A percentile compares a stretch with the other conserved stretches of the same genome.
These are phyloP conservation scores for Leguminivora glycinivorella DNA, from an alignment of 1,140 invertebrate genomes.

Conservation along the genomic window DNA sequence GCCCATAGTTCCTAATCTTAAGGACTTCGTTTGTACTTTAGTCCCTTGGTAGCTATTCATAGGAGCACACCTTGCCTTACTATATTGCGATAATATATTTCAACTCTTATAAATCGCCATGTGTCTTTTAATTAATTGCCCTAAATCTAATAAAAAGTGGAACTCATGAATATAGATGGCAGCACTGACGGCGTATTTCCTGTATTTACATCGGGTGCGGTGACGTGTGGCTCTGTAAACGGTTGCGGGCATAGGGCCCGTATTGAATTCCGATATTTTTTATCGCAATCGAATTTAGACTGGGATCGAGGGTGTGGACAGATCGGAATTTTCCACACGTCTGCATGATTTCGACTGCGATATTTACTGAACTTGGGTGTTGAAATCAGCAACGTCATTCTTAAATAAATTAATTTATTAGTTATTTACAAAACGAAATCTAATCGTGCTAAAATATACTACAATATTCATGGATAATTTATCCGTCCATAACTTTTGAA, in stretches of 20 bases:
- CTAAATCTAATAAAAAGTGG: too few relatives aligned
- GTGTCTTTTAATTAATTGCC: too few relatives aligned
- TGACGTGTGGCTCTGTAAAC: constrained; percentile 20
- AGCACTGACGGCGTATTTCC: constrained; percentile 16
- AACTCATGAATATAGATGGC: constrained; percentile 28
- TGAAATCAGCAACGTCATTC: neutral
- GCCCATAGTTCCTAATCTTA: too few relatives aligned
- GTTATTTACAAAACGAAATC: too few relatives aligned
- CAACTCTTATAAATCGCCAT: too few relatives aligned
- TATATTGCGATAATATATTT: too few relatives aligned
- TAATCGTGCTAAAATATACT: too few relatives aligned
- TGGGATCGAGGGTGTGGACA: constrained; percentile 3
- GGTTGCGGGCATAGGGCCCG: neutral
- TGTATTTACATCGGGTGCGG: constrained; percentile 7
- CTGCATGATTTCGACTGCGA: neutral
- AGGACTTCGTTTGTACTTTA: too few relatives aligned
- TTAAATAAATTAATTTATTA: too few relatives aligned
- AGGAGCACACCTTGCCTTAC: too few relatives aligned
- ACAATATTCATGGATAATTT: neutral
- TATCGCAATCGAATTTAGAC: constrained; percentile 1
- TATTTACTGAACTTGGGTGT: neutral
- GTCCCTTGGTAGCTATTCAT: too few relatives aligned
- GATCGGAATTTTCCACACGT: neutral
- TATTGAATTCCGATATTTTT: constrained; percentile 28
- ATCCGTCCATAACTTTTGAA: neutral